These are phyloP conservation scores for Lepisosteus osseus DNA, from an alignment of 2,113 vertebrate species.

Conservation along the genomic window DNA sequence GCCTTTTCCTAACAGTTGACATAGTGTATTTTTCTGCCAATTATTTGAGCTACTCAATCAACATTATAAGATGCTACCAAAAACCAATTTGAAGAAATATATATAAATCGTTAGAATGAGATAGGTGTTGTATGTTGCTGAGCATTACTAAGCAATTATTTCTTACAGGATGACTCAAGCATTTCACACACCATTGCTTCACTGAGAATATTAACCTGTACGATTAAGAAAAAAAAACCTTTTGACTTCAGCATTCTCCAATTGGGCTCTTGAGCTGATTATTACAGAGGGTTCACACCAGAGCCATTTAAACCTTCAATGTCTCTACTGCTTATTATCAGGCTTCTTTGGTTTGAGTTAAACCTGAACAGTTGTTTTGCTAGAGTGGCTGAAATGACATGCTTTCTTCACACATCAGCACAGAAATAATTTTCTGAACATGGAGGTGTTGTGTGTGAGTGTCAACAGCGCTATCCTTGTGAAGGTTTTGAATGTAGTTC, in stretches of 20 bases:
- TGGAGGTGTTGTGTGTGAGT: background rate
- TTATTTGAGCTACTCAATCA: background rate
- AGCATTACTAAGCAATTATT: background rate
- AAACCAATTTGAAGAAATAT: background rate
- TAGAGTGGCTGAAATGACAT: background rate
- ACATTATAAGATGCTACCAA: background rate
- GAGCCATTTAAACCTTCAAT: background rate
- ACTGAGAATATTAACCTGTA: background rate
- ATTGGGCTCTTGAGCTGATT: background rate
- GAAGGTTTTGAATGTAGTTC: too few relatives aligned
- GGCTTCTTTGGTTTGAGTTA: background rate
- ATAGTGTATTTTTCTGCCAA: background rate
- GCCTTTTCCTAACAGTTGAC: too few relatives aligned
- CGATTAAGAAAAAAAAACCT: background rate
- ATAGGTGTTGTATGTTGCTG: background rate
- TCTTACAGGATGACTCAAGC: background rate
- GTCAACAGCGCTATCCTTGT: too few relatives aligned
- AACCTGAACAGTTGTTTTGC: conserved; percentile 9
- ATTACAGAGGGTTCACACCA: conserved; percentile 1
- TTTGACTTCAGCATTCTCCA: background rate
- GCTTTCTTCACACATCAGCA: background rate
- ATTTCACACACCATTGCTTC: background rate
- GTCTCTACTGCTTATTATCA: background rate
- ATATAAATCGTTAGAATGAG: background rate
- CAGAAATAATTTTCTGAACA: background rate